Base-by-base conservation (phyloP, 2,888 invertebrate genomes). In the Ormyrus pomaceus region DNA sequence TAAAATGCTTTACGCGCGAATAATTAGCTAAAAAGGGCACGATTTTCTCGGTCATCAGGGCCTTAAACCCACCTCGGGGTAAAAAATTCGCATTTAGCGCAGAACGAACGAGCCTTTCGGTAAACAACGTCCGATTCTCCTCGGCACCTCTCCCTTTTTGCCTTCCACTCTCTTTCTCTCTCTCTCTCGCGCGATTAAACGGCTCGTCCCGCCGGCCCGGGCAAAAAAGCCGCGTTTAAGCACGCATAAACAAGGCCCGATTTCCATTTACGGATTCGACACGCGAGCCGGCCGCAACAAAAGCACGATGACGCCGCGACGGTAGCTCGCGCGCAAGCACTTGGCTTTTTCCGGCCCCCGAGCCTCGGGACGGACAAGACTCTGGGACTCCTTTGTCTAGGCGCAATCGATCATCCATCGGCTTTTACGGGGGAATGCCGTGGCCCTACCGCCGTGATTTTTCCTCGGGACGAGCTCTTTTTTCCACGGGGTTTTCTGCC, bases 211-310 rank as follows among this genome's bases (percentile, higher is more conserved):
- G 53, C 46, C 2, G 19, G 19, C 34, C 68, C n/a, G 64, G 46
- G 51, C 65, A 64, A 61, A 75, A 51, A 72, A 46, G 53, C 56
- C 7, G 72, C 88, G 87, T 89, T 89, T 89, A 89, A 87, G 87
- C 89, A 86, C 86, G 86, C 19, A 19, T 88, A 89, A 89, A 89
- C 89, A 87, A 87, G 86, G 77, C 87, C 86, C 87, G 86, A 89
- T 89, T 89, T 89, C 87, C 87, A 89, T 90, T 89, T 88, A 88
- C 86, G 83, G 76, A 89, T 90, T 89, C 87, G 89, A 85, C 83
- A 87, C 87, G 89, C 77, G 59, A 74, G 19, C 48, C 62, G 13
- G 10, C 48, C 48, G 56, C 64, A 19, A 73, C 64, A 73, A 64
- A 53, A n/a, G 61, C 50, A 58, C 68, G 53, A 65, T 68, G 68